These are phyloP conservation scores for Catalaphyllia jardinei DNA, from an alignment of 64 coral and sea anemone genomes.

Conservation along the genomic window DNA sequence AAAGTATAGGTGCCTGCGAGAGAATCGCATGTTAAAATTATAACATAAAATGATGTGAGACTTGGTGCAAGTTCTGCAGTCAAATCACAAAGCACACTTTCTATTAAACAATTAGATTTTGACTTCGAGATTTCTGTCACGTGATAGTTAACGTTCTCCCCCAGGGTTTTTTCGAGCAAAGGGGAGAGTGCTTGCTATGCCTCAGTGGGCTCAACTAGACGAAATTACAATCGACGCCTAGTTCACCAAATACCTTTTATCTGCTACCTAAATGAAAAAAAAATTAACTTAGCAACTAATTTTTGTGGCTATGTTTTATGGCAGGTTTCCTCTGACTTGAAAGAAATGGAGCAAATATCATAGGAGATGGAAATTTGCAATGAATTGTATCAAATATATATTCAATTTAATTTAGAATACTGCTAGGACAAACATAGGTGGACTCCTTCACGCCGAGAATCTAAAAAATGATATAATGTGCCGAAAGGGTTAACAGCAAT, in stretches of 20 bases:
- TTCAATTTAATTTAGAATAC: neutral
- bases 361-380: neutral
- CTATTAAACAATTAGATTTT: no score
- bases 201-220: no score
- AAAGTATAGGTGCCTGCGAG: no score
- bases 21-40: no score
- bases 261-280: neutral
- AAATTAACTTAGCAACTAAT: neutral
- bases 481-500: neutral
- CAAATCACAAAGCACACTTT: no score
- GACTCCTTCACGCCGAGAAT: neutral
- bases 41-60: no score
- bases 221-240: no score
- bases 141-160: no score
- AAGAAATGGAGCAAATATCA: conserved; percentile 70
- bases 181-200: no score
- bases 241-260: neutral
- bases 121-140: no score
- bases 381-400: neutral
- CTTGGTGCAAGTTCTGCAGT: no score
- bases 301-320: neutral
- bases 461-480: neutral
- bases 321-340: conserved; percentile 80
- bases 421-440: neutral
- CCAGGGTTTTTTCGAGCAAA: no score